These are phyloP conservation scores for Ischnura elegans DNA, from an alignment of 2,888 invertebrate species.

Conservation along the genomic window DNA sequence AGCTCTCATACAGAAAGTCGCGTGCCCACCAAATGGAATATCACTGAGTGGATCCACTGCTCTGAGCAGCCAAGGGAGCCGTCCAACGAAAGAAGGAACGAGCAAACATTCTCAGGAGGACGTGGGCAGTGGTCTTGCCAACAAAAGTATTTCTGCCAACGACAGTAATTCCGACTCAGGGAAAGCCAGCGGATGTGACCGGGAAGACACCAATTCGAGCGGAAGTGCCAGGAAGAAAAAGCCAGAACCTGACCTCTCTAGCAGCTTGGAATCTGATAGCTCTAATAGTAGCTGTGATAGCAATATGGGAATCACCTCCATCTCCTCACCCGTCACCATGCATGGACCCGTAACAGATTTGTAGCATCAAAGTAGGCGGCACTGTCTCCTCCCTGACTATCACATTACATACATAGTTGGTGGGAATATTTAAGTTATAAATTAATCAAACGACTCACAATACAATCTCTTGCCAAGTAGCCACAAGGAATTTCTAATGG, in stretches of 20 bases:
- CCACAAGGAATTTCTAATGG: background rate
- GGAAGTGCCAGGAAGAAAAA: background rate
- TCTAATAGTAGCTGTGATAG: constrained; percentile 30
- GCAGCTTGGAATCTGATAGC: constrained; percentile 45
- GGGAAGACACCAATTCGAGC: background rate
- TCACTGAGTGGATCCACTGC: constrained; percentile 16
- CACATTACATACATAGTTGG: background rate
- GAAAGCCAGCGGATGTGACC: background rate
- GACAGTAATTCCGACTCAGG: background rate
- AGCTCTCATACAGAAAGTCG: constrained; percentile 46
- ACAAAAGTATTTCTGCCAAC: background rate
- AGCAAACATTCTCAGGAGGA: background rate
- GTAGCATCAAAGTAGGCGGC: background rate
- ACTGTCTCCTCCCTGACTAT: background rate
- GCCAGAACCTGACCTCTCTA: background rate
- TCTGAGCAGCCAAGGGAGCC: background rate
- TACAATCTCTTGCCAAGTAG: background rate
- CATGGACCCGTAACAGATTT: constrained; percentile 52
- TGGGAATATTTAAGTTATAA: background rate
- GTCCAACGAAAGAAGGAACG: background rate
- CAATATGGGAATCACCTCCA: background rate
- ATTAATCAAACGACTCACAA: background rate
- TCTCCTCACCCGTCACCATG: constrained; percentile 44
- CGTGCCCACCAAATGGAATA: constrained; percentile 24
- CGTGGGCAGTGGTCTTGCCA: background rate